A percentile compares a stretch with the other conserved stretches of the same genome.
Evolutionary conservation across 37 sponge, comb jelly and placozoan species (phyloP).

Genomic region (Ephydatia muelleri): DNA sequence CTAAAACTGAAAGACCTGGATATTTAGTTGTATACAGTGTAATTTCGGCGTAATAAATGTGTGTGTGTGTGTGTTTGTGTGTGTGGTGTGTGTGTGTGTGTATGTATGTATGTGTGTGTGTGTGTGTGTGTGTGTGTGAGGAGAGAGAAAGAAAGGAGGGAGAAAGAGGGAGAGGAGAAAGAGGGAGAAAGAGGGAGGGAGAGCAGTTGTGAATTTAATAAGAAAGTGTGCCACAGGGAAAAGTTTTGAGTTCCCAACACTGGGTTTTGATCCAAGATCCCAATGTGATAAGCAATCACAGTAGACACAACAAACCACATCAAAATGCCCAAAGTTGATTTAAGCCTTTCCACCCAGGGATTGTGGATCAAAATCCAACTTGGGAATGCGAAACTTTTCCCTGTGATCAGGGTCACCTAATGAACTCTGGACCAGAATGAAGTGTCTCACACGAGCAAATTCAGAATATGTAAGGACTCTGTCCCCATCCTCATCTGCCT

Average conservation of each 20-base stretch:
- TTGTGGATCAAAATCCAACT: too few relatives aligned
- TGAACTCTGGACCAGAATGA: slow-evolving; percentile 26
- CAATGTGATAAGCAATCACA: too few relatives aligned
- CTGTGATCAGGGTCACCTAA: too few relatives aligned
- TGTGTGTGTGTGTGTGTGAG: slow-evolving; percentile 51
- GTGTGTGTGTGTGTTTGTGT: background rate
- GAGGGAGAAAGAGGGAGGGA: slow-evolving; percentile 7
- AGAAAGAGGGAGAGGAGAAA: background rate
- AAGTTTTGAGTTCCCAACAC: too few relatives aligned
- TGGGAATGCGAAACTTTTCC: too few relatives aligned
- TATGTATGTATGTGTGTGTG: slow-evolving; percentile 51
- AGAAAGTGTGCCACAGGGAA: too few relatives aligned
- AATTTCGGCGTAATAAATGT: background rate
- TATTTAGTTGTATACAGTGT: background rate
- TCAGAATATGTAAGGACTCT: slow-evolving; percentile 27
- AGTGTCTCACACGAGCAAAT: slow-evolving; percentile 41
- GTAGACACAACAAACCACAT: too few relatives aligned
- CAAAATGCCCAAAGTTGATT: background rate
- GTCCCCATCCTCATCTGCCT: slow-evolving; percentile 39
- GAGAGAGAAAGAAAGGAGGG: background rate
- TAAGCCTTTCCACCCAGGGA: too few relatives aligned
- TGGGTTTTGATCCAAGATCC: too few relatives aligned
- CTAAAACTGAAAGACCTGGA: background rate
- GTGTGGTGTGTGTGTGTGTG: slow-evolving; percentile 57
- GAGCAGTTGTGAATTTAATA: background rate